These are phyloP conservation scores for Stenopsyche tienmushanensis DNA, from an alignment of 1,140 invertebrate genomes.

Conservation along the genomic window DNA sequence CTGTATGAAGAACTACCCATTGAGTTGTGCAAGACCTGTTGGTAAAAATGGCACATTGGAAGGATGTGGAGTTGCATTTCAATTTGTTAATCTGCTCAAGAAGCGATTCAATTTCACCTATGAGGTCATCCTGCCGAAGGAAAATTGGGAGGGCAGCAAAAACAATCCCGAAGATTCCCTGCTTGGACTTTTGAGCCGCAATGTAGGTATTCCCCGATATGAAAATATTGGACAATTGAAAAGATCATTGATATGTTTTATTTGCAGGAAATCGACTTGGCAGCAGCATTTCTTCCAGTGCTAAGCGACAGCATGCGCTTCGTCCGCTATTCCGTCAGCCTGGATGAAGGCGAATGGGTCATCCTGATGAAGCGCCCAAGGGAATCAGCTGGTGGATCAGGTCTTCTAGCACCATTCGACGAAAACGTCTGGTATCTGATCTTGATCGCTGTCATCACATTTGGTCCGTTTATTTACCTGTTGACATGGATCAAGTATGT, in stretches of 20 bases:
- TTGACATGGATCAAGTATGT: slow-evolving; percentile 62
- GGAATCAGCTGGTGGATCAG: slow-evolving; percentile 79
- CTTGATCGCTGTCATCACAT: slow-evolving; percentile 66
- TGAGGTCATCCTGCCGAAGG: slow-evolving; percentile 61
- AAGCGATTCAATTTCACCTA: slow-evolving; percentile 73
- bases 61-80: slow-evolving; percentile 70
- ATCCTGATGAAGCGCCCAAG: slow-evolving; percentile 76
- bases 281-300: slow-evolving; percentile 73
- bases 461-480: slow-evolving; percentile 77
- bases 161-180: slow-evolving; percentile 55
- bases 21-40: slow-evolving; percentile 57
- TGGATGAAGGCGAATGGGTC: slow-evolving; percentile 74
- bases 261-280: slow-evolving; percentile 71
- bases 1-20: slow-evolving; percentile 60
- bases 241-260: neutral
- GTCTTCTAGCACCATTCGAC: slow-evolving; percentile 78
- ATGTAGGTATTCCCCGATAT: slow-evolving; percentile 52
- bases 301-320: slow-evolving; percentile 58
- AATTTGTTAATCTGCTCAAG: slow-evolving; percentile 67
- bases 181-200: slow-evolving; percentile 59
- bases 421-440: slow-evolving; percentile 75
- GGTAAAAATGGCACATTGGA: slow-evolving; percentile 57
- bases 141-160: slow-evolving; percentile 57
- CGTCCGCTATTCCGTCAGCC: slow-evolving; percentile 63
- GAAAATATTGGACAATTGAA: neutral